Conservation (phyloP, 2,797 vertebrate species). For the Molossus alvarezi region DNA sequence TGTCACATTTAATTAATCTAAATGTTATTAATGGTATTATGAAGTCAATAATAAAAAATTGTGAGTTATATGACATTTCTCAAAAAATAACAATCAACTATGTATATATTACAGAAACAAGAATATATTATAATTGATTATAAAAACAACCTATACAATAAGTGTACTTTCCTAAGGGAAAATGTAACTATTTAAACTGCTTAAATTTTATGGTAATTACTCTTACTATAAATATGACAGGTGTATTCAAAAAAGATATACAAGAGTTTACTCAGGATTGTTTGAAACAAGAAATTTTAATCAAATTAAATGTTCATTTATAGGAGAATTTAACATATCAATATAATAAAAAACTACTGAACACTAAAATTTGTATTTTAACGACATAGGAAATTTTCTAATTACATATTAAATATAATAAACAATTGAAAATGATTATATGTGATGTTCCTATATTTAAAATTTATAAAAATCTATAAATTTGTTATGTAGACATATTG, state of each 20-base stretch:
- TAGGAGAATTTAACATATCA: not conserved
- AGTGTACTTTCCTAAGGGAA: not conserved
- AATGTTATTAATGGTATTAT: not conserved
- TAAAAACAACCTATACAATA: not conserved
- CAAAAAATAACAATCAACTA: not conserved
- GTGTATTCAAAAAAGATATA: not conserved
- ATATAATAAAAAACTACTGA: not conserved
- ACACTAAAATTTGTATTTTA: not conserved
- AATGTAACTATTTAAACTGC: not conserved
- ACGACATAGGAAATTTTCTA: not conserved
- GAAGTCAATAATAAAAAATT: slow-evolving; percentile 15
- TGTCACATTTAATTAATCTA: slow-evolving; percentile 31
- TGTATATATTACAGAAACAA: not conserved
- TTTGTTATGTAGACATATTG: not conserved
- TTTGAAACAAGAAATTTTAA: not conserved
- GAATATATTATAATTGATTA: not conserved
- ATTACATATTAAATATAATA: not conserved
- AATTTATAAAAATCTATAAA: not conserved
- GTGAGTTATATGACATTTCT: not conserved
- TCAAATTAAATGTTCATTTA: not conserved
- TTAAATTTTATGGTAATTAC: not conserved
- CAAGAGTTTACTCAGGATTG: not conserved
- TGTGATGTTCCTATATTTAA: not conserved
- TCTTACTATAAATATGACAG: not conserved
- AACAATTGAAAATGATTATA: not conserved